Base-by-base conservation (phyloP, 2,797 vertebrate genomes). In the Onychomys torridus region DNA sequence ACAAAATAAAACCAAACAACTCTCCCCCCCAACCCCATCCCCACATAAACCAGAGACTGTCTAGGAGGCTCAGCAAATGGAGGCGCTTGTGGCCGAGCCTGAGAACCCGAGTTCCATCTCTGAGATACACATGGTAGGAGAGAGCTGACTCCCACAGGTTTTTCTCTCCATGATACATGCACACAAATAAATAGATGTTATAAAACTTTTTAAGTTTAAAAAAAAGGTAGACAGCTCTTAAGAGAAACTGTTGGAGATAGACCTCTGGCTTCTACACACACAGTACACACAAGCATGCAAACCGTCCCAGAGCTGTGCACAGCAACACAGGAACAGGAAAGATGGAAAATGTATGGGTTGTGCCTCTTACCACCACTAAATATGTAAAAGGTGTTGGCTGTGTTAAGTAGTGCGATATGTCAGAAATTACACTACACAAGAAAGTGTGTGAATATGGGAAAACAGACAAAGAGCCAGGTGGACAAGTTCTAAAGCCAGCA, bases 401-500 rank as follows among this genome's bases (percentile, higher is more conserved):
- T 4, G 27, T 69, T 40, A 21, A 12, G 63, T 17, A 4, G 2
- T 1, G 6, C 13, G 19, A 6, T 27, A 4, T 7, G 25, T 25
- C 67, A 40, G 65, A 65, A 52, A 37, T 27, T 3, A 13, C 0
- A 7, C 43, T 4, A 34, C 6, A 1, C 46, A n/a, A 75, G 55
- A 25, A 52, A 46, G 13, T 10, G 2, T 29, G 16, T 17, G 0
- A 14, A 32, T 25, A 1, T 16, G 57, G 21, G 19, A 6, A 37
- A 40, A 17, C 55, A 9, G 40, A 65, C 63, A 16, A 59, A 29
- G 46, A 7, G n/a, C 29, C 82, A 85, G 40, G 49, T 13, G 13
- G 16, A 32, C 19, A 0, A 13, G n/a, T 40, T 46, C 2, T 10
- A 2, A 16, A 61, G 2, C 65, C 0, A 6, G 1, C 2, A 2